A percentile compares a stretch with the other conserved stretches of the same genome.
Evolutionary conservation across 2,888 invertebrate genomes (phyloP).

Genomic region (Anaspis maculata): DNA sequence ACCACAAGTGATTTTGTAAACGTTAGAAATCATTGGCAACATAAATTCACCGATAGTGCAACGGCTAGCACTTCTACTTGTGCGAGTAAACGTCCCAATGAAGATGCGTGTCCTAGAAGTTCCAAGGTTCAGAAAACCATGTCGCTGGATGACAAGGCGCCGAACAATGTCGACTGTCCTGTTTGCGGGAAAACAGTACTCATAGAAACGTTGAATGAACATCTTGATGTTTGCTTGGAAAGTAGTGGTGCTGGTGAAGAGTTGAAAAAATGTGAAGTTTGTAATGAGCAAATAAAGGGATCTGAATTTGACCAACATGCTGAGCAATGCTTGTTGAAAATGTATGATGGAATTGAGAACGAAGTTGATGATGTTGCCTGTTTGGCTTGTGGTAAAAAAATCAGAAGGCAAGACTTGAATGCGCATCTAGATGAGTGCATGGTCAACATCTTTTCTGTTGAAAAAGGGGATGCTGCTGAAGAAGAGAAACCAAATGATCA

Average conservation of each 20-base stretch:
- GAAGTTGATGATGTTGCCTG: conserved; percentile 26
- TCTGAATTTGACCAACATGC: conserved; percentile 37
- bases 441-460: conserved; percentile 34
- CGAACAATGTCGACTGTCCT: conserved; percentile 36
- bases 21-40: conserved; percentile 39
- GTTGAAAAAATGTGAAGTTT: conserved; percentile 44
- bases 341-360: conserved; percentile 41
- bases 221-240: conserved; percentile 8
- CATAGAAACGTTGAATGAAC: conserved; percentile 5
- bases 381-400: conserved; percentile 38
- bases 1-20: conserved; percentile 27
- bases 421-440: conserved; percentile 40
- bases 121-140: too few species aligned
- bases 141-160: too few species aligned
- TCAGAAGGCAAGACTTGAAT: conserved; percentile 34
- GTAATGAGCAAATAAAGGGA: conserved; percentile 36
- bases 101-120: too few species aligned
- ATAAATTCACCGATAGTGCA: conserved; percentile 30
- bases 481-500: conserved; percentile 33
- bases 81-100: conserved; percentile 5
- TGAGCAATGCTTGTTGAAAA: conserved; percentile 46
- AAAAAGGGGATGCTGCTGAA: conserved; percentile 27
- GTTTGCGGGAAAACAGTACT: conserved; percentile 32
- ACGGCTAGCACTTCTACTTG: too few species aligned
- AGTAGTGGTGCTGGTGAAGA: conserved; percentile 8